Conservation (phyloP, 2,797 vertebrate genomes). For the Phalloptychus januarius region DNA sequence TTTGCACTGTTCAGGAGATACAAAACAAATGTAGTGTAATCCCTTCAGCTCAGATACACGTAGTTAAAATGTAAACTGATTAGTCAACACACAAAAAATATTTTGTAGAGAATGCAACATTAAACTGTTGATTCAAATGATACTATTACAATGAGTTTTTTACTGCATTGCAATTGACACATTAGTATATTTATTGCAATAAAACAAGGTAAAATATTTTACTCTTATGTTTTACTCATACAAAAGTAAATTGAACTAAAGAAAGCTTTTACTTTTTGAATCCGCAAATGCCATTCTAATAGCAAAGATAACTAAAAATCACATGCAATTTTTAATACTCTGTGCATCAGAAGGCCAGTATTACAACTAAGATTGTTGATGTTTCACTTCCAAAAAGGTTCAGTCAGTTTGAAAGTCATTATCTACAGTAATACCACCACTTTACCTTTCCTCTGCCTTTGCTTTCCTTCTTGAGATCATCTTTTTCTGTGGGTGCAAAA, state of each 20-base stretch:
- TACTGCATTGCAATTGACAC: background rate
- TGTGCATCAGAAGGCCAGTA: background rate
- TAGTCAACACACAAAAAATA: background rate
- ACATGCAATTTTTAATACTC: background rate
- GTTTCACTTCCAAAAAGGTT: background rate
- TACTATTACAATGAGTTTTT: background rate
- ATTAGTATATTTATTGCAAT: background rate
- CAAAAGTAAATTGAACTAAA: background rate
- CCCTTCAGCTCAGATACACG: background rate
- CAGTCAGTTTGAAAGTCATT: background rate
- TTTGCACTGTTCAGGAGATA: slow-evolving; percentile 53
- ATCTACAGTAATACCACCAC: background rate
- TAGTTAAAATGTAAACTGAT: background rate
- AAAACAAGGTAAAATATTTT: background rate
- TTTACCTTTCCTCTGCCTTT: slow-evolving; percentile 70
- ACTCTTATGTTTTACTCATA: background rate
- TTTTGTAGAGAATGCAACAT: background rate
- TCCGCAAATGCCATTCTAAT: background rate
- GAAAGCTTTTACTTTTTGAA: background rate
- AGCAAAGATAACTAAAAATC: background rate
- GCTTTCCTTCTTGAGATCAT: slow-evolving; percentile 58
- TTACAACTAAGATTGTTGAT: background rate
- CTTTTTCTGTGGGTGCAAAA: slow-evolving; percentile 59
- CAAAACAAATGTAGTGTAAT: slow-evolving; percentile 5
- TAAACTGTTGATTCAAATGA: background rate